Conservation (phyloP, 2,113 vertebrate genomes). For the Ctenomys sociabilis region DNA sequence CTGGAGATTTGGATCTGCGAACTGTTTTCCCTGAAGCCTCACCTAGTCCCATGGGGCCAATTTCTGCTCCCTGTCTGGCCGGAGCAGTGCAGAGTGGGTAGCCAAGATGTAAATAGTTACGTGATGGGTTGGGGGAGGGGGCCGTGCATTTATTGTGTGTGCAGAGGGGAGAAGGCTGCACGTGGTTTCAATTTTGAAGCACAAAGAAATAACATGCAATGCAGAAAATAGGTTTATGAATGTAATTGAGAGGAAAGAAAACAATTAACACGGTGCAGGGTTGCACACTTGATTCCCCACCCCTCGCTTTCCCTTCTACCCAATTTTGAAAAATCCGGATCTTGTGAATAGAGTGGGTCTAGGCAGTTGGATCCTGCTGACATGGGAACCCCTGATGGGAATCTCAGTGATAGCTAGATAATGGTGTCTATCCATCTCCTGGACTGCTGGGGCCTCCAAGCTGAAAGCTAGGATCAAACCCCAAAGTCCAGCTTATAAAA, state of each 20-base stretch:
- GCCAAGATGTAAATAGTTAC: constrained; percentile 27
- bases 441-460: constrained; percentile 86
- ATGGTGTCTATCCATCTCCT: constrained; percentile 80
- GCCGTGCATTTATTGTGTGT: constrained; percentile 60
- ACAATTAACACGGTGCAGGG: constrained; percentile 77
- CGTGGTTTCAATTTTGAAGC: constrained; percentile 83
- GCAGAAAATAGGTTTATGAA: constrained; percentile 76
- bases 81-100: not conserved
- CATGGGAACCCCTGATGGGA: constrained; percentile 81
- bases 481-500: constrained; percentile 86
- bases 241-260: constrained; percentile 78
- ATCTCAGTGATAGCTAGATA: constrained; percentile 87
- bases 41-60: constrained; percentile 12
- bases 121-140: constrained; percentile 66
- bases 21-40: constrained; percentile 68
- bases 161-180: constrained; percentile 54
- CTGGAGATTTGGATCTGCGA: constrained; percentile 29
- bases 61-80: not conserved
- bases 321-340: constrained; percentile 76
- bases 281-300: constrained; percentile 59
- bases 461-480: constrained; percentile 89
- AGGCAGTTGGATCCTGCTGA: constrained; percentile 82
- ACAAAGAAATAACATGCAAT: constrained; percentile 80
- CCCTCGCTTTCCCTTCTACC: constrained; percentile 51
- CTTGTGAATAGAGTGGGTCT: constrained; percentile 73